Evolutionary conservation across 2,888 invertebrate genomes (phyloP).

Genomic region (Stegophylla sp.): DNA sequence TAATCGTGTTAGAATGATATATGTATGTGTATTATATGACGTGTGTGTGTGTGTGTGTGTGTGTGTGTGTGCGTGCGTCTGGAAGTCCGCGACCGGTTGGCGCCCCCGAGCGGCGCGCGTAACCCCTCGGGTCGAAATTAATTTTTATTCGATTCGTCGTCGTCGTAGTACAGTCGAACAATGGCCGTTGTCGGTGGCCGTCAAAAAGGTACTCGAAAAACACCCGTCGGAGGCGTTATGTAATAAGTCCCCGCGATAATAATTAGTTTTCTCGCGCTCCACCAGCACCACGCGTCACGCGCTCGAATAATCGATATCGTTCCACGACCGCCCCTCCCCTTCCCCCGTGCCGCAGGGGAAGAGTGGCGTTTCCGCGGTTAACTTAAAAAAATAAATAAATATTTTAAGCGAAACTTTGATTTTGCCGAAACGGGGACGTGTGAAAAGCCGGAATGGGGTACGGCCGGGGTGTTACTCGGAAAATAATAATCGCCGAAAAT

Average conservation of each 20-base stretch:
- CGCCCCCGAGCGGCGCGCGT: conserved; percentile 51
- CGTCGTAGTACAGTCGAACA: conserved; percentile 13
- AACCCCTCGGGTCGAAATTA: conserved; percentile 34
- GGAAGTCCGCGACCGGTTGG: conserved; percentile 47
- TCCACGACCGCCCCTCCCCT: too few species aligned
- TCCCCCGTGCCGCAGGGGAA: too few species aligned
- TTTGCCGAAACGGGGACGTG: too few species aligned
- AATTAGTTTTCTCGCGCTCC: conserved; percentile 42
- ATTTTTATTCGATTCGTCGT: conserved; percentile 27
- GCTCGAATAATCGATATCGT: not conserved
- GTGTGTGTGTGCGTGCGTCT: not conserved
- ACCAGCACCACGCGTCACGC: not conserved
- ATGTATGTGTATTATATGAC: not conserved
- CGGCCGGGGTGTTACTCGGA: too few species aligned
- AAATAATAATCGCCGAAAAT: too few species aligned
- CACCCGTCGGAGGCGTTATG: conserved; percentile 28
- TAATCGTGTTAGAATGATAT: not conserved
- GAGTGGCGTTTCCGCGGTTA: too few species aligned
- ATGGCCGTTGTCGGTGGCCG: conserved; percentile 17
- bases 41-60: not conserved
- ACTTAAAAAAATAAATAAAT: too few species aligned
- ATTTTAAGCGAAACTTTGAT: not conserved
- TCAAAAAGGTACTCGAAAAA: conserved; percentile 33
- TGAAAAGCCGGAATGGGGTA: too few species aligned
- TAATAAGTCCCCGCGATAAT: too few species aligned